Evolutionary conservation across 2,797 vertebrate species (phyloP).

Genomic region (Bothrops alternatus): DNA sequence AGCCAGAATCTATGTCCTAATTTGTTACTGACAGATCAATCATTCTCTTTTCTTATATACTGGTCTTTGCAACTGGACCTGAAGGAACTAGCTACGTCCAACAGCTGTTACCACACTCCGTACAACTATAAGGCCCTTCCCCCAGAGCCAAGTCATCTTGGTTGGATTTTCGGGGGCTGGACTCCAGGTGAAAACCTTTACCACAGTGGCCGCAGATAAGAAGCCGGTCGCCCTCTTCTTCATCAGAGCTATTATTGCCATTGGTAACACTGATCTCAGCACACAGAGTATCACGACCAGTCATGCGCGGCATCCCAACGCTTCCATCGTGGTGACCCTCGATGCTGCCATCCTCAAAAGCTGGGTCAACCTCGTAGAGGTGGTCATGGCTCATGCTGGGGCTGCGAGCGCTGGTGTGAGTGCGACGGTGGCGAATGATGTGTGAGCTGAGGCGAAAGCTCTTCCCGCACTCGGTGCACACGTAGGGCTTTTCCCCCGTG

Average conservation of each 20-base stretch:
- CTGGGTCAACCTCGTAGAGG: conserved; percentile 29
- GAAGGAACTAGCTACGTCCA: conserved; percentile 46
- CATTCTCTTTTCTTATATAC: not conserved
- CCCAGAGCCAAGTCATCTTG: conserved; percentile 46
- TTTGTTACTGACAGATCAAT: not conserved
- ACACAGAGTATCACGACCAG: not conserved
- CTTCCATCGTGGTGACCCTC: not conserved
- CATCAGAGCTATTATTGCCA: conserved; percentile 13
- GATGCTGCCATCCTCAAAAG: not conserved
- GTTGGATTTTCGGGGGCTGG: conserved; percentile 50
- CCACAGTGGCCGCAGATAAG: conserved; percentile 64
- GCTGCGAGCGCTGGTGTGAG: conserved; percentile 48
- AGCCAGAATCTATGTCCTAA: not conserved
- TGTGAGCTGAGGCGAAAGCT: conserved; percentile 64
- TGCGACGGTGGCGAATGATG: conserved; percentile 64
- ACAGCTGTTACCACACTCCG: conserved; percentile 66
- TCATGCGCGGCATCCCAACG: not conserved
- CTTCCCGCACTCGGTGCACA: conserved; percentile 65
- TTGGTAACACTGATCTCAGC: not conserved
- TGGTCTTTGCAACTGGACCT: not conserved
- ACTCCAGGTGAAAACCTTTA: conserved; percentile 61
- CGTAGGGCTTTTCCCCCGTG: conserved; percentile 66
- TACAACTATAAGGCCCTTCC: conserved; percentile 67
- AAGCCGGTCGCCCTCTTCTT: conserved; percentile 42
- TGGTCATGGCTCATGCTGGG: conserved; percentile 16